Conservation (phyloP, 2,797 vertebrate species). For the Arrhamphus sclerolepis region DNA sequence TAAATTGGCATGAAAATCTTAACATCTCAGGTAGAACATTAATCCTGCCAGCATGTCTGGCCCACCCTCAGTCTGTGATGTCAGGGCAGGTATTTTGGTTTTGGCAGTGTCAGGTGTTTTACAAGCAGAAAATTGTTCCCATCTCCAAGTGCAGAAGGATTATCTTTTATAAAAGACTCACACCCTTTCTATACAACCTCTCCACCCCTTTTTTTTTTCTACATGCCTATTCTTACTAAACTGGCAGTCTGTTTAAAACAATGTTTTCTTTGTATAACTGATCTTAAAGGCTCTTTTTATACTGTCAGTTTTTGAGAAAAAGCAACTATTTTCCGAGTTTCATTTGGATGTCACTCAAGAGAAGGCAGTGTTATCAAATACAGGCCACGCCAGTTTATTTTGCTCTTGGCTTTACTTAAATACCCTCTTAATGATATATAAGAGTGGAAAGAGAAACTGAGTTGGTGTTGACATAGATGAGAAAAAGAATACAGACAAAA, state of each 20-base stretch:
- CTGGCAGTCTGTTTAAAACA: constrained; percentile 3
- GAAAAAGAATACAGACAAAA: constrained; percentile 3
- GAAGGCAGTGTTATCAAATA: constrained; percentile 4
- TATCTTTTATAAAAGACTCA: constrained; percentile 37
- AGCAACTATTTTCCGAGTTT: neutral
- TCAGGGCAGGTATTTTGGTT: constrained; percentile 58
- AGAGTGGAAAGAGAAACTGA: neutral
- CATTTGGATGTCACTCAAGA: neutral
- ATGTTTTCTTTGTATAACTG: neutral
- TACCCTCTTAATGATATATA: neutral
- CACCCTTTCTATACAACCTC: constrained; percentile 17
- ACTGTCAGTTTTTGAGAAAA: too few species aligned
- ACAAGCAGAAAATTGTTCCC: constrained; percentile 54
- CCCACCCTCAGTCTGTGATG: constrained; percentile 32
- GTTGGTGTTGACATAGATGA: neutral
- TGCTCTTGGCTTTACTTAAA: neutral
- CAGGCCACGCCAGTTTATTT: constrained; percentile 3
- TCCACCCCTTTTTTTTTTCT: constrained; percentile 5
- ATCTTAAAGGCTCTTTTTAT: too few species aligned
- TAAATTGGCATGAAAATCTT: constrained; percentile 14
- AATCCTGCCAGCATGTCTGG: constrained; percentile 17
- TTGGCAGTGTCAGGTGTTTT: constrained; percentile 56
- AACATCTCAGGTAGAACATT: constrained; percentile 8
- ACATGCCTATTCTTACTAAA: constrained; percentile 3
- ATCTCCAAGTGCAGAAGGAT: constrained; percentile 40